These are phyloP conservation scores for Ceratitis capitata DNA, from an alignment of 1,140 invertebrate species.

Conservation along the genomic window DNA sequence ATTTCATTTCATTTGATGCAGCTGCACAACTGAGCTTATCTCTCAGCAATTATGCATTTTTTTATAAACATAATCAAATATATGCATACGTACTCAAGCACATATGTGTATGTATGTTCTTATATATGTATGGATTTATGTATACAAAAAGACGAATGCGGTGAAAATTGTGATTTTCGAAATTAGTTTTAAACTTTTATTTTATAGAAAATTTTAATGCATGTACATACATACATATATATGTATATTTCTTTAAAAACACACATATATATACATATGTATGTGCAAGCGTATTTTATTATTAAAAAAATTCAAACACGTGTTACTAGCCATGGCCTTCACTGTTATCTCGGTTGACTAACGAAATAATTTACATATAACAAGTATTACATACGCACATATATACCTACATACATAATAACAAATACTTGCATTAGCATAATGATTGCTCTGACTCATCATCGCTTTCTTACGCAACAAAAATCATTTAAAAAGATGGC, in stretches of 20 bases:
- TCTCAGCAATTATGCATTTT: neutral
- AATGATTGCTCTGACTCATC: neutral
- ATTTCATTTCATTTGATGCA: neutral
- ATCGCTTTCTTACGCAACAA: neutral
- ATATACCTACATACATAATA: neutral
- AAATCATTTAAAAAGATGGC: neutral
- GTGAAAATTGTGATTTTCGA: neutral
- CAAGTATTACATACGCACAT: neutral
- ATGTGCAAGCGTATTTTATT: neutral
- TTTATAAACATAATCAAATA: no score
- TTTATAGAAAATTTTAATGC: neutral
- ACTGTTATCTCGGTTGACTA: neutral
- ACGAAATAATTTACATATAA: neutral
- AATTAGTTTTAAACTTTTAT: neutral
- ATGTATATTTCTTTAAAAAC: no score
- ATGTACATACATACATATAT: neutral
- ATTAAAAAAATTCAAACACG: neutral
- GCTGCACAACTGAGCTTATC: neutral
- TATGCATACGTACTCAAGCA: neutral
- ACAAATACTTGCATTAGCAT: no score
- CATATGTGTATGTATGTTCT: neutral
- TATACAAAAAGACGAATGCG: neutral
- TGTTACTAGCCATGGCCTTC: neutral
- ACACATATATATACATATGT: neutral
- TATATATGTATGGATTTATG: neutral